Evolutionary conservation across 2,797 vertebrate genomes (phyloP).

Genomic region (Karalla daura): DNA sequence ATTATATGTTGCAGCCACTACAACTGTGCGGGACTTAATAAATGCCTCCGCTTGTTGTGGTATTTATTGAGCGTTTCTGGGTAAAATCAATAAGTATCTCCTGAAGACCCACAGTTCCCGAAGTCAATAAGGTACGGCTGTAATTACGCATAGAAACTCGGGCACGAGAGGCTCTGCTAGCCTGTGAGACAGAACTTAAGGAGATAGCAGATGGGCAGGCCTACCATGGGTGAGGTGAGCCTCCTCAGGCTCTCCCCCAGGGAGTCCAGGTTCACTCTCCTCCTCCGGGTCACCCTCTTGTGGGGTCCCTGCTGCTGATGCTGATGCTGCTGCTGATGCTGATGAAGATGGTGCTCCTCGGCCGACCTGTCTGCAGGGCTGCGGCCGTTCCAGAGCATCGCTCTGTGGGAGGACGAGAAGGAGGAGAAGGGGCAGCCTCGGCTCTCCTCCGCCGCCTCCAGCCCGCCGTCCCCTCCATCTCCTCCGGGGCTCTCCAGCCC

Average conservation of each 20-base stretch:
- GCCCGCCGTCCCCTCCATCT: constrained; percentile 81
- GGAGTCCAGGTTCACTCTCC: constrained; percentile 95
- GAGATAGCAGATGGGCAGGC: too few species aligned
- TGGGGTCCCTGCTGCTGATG: constrained; percentile 62
- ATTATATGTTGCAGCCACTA: too few species aligned
- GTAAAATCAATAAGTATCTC: not conserved
- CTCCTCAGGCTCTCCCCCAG: constrained; percentile 94
- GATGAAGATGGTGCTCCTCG: too few species aligned
- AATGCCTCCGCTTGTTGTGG: not conserved
- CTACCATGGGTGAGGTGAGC: constrained; percentile 95
- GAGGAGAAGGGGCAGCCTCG: constrained; percentile 79
- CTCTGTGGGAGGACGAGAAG: constrained; percentile 82
- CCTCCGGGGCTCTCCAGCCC: constrained; percentile 89
- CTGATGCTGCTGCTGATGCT: too few species aligned
- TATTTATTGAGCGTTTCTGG: not conserved
- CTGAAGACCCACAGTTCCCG: not conserved
- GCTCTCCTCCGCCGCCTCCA: constrained; percentile 72
- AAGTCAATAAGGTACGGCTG: not conserved
- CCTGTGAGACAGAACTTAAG: too few species aligned
- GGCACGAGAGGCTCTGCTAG: too few species aligned
- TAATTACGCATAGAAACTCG: not conserved
- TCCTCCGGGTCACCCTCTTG: constrained; percentile 85
- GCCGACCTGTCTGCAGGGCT: constrained; percentile 84
- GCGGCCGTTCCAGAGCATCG: constrained; percentile 91
- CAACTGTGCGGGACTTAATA: constrained; percentile 6